A percentile compares a stretch with the other conserved stretches of the same genome.
These are phyloP conservation scores for Pelmatolapia mariae DNA, from an alignment of 2,113 vertebrate species.

Conservation along the genomic window DNA sequence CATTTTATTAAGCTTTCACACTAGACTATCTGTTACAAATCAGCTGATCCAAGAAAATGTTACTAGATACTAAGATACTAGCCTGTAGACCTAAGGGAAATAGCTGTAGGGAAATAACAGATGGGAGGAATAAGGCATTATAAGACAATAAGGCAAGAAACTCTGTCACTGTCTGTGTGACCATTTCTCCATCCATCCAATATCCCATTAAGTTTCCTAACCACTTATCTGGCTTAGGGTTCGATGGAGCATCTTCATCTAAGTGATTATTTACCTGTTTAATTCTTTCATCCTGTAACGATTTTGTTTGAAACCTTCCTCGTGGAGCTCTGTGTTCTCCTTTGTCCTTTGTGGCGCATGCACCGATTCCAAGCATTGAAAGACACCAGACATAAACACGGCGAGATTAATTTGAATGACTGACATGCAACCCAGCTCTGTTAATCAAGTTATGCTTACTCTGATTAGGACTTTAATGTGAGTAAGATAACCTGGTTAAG, in stretches of 20 bases:
- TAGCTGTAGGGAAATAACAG: neutral
- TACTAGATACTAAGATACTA: neutral
- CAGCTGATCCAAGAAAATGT: neutral
- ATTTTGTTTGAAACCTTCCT: neutral
- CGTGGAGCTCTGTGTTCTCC: neutral
- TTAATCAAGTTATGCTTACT: conserved; percentile 65
- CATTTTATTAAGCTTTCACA: neutral
- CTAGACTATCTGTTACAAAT: neutral
- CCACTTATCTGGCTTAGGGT: neutral
- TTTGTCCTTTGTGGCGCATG: conserved; percentile 6
- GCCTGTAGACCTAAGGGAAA: neutral
- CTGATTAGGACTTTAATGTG: conserved; percentile 55
- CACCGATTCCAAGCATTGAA: conserved; percentile 10
- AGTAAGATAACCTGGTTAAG: conserved; percentile 65
- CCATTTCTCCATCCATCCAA: neutral
- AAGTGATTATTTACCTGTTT: neutral
- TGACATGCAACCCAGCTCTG: conserved; percentile 55
- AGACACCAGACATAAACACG: conserved; percentile 23
- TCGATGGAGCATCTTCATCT: neutral
- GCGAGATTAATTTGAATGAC: conserved; percentile 53
- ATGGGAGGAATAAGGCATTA: neutral
- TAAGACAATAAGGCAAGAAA: neutral
- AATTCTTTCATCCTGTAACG: neutral
- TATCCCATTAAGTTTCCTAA: neutral
- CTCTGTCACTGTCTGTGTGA: neutral